These are phyloP conservation scores for Channa striata DNA, from an alignment of 2,797 vertebrate genomes.

Conservation along the genomic window DNA sequence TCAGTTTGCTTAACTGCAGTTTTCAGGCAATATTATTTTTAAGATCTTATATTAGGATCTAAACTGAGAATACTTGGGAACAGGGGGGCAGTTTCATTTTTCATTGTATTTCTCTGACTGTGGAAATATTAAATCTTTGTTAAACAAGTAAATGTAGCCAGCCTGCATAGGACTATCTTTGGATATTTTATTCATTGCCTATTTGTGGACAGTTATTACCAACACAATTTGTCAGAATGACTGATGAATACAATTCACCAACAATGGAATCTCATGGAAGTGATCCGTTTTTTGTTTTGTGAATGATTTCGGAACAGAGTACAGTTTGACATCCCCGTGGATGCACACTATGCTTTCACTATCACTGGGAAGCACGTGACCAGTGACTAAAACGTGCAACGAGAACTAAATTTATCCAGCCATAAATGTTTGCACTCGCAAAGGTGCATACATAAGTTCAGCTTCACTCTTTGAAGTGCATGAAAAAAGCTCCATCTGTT, in stretches of 20 bases:
- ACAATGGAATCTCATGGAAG: neutral
- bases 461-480: conserved; percentile 77
- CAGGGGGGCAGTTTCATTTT: neutral
- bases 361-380: neutral
- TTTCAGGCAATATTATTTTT: too few species aligned
- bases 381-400: conserved; percentile 15
- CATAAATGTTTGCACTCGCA: conserved; percentile 52
- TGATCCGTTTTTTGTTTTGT: neutral
- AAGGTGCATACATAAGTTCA: conserved; percentile 73
- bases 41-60: too few species aligned
- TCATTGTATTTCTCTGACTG: neutral
- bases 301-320: neutral
- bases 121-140: conserved; percentile 1
- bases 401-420: conserved; percentile 37
- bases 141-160: neutral
- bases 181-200: neutral
- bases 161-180: neutral
- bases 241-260: neutral
- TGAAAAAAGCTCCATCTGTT: conserved; percentile 70
- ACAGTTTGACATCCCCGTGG: neutral
- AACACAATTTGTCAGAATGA: conserved; percentile 2
- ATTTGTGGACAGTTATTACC: neutral
- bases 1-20: too few species aligned
- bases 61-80: too few species aligned
- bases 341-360: neutral